Base-by-base conservation (phyloP, 2,113 vertebrate genomes). In the Boulengeromyrus knoepffleri region DNA sequence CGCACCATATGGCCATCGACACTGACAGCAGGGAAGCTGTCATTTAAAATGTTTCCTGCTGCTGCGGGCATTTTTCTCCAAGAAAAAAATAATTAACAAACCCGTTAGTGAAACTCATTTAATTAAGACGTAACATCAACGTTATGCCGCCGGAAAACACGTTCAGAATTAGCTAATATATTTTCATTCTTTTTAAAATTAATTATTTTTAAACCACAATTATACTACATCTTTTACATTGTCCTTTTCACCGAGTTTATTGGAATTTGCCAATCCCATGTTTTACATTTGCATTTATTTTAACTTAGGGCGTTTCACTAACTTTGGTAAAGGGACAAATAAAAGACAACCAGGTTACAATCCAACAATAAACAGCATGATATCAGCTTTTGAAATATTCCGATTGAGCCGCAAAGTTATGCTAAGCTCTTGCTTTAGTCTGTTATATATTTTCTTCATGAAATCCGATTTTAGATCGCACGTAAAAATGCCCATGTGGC, bases 1-100 rank as follows among this genome's bases (percentile, higher is more conserved):
- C 9, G 85, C 47, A 53, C 47, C 80, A 89, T 21, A 90, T 77
- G 85, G 89, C 85, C 10, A 47, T 88, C 87, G 85, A 52, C 86
- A 56, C 19, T 42, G 85, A 31, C 85, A 88, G 62, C 46, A 42
- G 86, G 62, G 86, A 88, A 15, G 86, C 27, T 88, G 86, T 10
- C 47, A 50, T 87, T 74, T 87, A 52, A 17, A 56, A 27, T 80
- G 49, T 70, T 88, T 50, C 74, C 45, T 80, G 58, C 36, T 77
- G 47, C 49, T 87, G 85, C 47, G 36, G 66, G 49, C 62, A 90
- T 36, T 87, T 74, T 74, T 50, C n/a, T 36, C 27, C 47, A 87
- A 53, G 12, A 10, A 80, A 87, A 85, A 89, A 80, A 80, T 52
- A 53, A 74, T 56, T 45, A 77, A 87, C 83, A 62, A 88, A 88